Evolutionary conservation across 2,113 vertebrate genomes (phyloP).

Genomic region (Megatriorchis doriae): DNA sequence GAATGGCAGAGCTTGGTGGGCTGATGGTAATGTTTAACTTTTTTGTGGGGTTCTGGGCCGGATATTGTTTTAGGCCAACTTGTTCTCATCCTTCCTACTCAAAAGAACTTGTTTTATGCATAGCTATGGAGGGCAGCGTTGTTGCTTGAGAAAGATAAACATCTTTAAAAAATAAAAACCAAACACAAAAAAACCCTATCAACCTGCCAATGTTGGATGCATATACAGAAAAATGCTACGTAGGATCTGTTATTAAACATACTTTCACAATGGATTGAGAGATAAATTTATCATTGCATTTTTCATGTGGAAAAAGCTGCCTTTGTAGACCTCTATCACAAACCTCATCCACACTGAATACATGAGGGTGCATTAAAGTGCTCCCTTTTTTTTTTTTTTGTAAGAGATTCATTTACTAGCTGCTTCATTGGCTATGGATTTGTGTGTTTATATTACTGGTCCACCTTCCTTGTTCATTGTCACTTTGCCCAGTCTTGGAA

Average conservation of each 20-base stretch:
- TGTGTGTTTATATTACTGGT: neutral
- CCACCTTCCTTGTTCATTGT: neutral
- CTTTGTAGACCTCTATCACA: neutral
- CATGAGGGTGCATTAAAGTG: neutral
- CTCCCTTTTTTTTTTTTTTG: neutral
- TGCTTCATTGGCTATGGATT: neutral
- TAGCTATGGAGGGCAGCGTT: neutral
- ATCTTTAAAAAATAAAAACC: neutral
- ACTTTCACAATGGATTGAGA: neutral
- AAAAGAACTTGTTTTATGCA: neutral
- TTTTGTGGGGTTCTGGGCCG: neutral
- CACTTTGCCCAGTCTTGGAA: neutral
- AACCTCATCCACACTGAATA: neutral
- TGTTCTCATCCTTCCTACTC: neutral
- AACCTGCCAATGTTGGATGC: neutral
- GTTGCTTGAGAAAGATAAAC: neutral
- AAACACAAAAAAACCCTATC: neutral
- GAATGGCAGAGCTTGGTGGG: neutral
- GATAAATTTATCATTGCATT: neutral
- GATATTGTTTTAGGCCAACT: neutral
- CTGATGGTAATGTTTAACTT: neutral
- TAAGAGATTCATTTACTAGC: neutral
- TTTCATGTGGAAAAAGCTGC: neutral
- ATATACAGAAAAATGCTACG: neutral
- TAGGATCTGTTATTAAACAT: neutral